Evolutionary conservation across 2,797 vertebrate species (phyloP), one percentile per base, ranked within the genome.

Genomic region (Hybognathus amarus): DNA sequence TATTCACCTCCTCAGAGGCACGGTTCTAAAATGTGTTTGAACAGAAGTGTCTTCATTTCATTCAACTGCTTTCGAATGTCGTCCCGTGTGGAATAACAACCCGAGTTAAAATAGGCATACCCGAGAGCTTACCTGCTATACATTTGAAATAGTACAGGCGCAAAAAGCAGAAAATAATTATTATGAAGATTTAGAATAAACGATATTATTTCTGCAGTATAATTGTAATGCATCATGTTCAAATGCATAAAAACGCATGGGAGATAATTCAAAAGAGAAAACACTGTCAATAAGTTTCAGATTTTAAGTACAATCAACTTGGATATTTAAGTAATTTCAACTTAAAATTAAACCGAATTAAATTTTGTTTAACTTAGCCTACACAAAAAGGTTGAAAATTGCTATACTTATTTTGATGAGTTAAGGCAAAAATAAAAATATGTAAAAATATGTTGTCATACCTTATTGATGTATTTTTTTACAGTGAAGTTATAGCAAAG

Each of bases 1-100:
- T 87, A 85, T 84, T 86, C 86, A 85, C 88, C 91, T 89, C 89
- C 77, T 88, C 67, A 69, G 36, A 85, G 80, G 69, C 71, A 73
- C 22, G 56, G 54, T 47, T 42, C n/a, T 45, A 45, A 54, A 80
- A 85, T 63, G 71, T 59, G 77, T 77, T 81, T 81, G 27, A 80
- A 74, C 77, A 80, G 61, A 81, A 68, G 71, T 76, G 61, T 69
- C 61, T 85, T 76, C 80, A 40, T 81, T 61, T 85, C 33, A 67
- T 85, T 77, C 50, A 75, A 4, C 63, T 22, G 64, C 59, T 15
- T 24, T 56, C 45, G 7, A 56, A 76, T 24, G n/a, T 64, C 47
- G 2, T 50, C 69, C 69, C 69, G 7, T 47, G 61, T 70, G 85
- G 36, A 45, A 73, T 27, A 66, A 18, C 54, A 18, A 4, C 71